Percentiles rank a stretch among this genome's conserved stretches.
Evolutionary conservation across 2,113 vertebrate species (phyloP).

Genomic region (Atherinomorus stipes): DNA sequence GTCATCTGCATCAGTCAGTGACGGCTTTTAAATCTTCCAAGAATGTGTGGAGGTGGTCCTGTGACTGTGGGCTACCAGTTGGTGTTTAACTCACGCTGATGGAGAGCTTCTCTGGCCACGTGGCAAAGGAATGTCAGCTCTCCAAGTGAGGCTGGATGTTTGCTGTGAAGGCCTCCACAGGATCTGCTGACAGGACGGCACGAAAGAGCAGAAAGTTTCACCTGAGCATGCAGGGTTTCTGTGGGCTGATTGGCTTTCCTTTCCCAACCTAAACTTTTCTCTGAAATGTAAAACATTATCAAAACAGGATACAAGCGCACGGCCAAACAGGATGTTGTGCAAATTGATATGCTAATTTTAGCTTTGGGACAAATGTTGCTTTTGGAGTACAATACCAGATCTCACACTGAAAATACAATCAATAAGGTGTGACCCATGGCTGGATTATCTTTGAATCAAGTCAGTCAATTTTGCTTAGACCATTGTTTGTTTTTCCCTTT

Average conservation of each 20-base stretch:
- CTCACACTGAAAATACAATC: conserved; percentile 31
- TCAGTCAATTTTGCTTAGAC: neutral
- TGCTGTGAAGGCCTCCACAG: conserved; percentile 50
- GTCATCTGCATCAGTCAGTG: conserved; percentile 28
- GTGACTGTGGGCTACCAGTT: conserved; percentile 13
- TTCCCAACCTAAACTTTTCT: neutral
- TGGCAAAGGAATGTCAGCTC: conserved; percentile 74
- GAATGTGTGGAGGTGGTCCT: conserved; percentile 34
- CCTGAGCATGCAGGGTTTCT: neutral
- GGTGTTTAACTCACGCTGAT: conserved; percentile 63
- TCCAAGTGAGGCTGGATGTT: conserved; percentile 50
- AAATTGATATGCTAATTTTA: conserved; percentile 63
- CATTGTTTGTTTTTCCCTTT: neutral
- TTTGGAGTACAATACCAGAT: conserved; percentile 36
- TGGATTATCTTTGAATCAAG: neutral
- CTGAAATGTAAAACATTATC: conserved; percentile 28
- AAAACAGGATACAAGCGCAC: conserved; percentile 61
- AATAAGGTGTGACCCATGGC: conserved; percentile 14
- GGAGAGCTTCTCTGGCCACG: conserved; percentile 54
- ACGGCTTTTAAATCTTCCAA: conserved; percentile 19
- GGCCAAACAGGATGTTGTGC: conserved; percentile 57
- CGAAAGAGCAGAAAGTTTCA: conserved; percentile 1
- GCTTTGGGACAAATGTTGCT: conserved; percentile 21
- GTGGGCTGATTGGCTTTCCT: neutral
- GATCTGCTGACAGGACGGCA: conserved; percentile 38